Evolutionary conservation across 2,888 invertebrate species (phyloP).

Genomic region (Drosophila quinaria): DNA sequence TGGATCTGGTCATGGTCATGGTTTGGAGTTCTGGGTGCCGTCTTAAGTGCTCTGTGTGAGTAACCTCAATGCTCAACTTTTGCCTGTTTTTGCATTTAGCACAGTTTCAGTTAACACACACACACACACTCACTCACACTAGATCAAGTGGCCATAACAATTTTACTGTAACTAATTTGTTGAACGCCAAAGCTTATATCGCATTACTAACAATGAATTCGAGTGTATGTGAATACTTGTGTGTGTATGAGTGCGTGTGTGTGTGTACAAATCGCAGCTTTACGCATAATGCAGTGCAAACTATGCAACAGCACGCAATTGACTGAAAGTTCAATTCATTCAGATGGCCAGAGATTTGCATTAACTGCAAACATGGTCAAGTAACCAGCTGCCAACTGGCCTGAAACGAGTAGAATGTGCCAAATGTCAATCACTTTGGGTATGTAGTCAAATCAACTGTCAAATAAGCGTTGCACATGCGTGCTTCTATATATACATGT

Average conservation of each 20-base stretch:
- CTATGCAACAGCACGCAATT: conserved; percentile 71
- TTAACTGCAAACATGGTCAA: conserved; percentile 20
- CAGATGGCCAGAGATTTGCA: conserved; percentile 38
- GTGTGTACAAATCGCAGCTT: conserved; percentile 18
- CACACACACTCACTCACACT: background rate
- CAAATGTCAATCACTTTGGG: conserved; percentile 79
- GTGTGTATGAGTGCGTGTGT: background rate
- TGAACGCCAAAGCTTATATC: conserved; percentile 21
- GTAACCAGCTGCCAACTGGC: conserved; percentile 26
- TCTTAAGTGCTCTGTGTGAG: conserved; percentile 43
- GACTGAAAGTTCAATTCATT: conserved; percentile 25
- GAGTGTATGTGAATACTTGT: background rate
- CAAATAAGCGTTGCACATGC: conserved; percentile 79
- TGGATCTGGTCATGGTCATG: conserved; percentile 56
- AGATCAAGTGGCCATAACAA: conserved; percentile 36
- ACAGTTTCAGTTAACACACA: conserved; percentile 31
- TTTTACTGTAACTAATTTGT: conserved; percentile 37
- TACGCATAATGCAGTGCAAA: conserved; percentile 61
- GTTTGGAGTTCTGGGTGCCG: conserved; percentile 6
- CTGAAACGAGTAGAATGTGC: conserved; percentile 52
- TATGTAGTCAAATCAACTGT: conserved; percentile 82
- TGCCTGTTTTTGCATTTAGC: conserved; percentile 26
- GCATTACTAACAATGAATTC: conserved; percentile 24
- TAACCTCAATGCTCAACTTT: conserved; percentile 41
- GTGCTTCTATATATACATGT: conserved; percentile 28